A percentile compares a stretch with the other conserved stretches of the same genome.
phyloP scores from a whole-genome alignment of 1,140 invertebrate genomes.

The Panagrolaimus sp. region DNA sequence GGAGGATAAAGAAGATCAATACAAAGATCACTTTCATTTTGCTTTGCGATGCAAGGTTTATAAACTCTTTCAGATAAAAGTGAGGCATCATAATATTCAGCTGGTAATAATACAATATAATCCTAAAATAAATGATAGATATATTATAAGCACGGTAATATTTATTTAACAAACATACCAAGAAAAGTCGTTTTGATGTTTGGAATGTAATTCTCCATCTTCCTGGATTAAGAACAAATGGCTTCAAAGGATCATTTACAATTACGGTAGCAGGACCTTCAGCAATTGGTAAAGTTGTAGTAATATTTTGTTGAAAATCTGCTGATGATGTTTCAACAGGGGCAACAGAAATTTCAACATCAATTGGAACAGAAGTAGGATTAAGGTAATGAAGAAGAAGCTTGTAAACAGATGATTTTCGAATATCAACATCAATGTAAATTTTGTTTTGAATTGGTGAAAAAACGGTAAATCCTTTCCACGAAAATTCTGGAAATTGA shows the following conservation, averaged over 20 bases:
- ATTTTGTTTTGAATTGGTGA: constrained; percentile 80
- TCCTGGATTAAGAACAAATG: constrained; percentile 85
- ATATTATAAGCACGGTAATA: too few species aligned
- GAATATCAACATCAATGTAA: constrained; percentile 74
- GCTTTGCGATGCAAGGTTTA: constrained; percentile 69
- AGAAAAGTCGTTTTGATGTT: constrained; percentile 69
- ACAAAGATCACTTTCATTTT: constrained; percentile 28
- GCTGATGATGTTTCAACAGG: constrained; percentile 72
- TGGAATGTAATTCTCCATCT: constrained; percentile 77
- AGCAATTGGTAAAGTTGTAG: constrained; percentile 28
- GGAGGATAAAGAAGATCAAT: constrained; percentile 61
- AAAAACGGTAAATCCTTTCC: constrained; percentile 93
- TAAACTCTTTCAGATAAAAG: constrained; percentile 74
- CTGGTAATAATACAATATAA: constrained; percentile 88
- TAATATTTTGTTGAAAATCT: constrained; percentile 68
- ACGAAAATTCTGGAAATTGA: constrained; percentile 82
- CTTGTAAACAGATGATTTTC: constrained; percentile 82
- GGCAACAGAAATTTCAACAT: constrained; percentile 73
- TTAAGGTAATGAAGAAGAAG: constrained; percentile 85
- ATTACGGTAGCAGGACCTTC: constrained; percentile 45
- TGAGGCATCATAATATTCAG: constrained; percentile 87
- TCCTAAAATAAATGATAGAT: constrained; percentile 69
- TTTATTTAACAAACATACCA: too few species aligned
- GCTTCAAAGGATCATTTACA: constrained; percentile 56
- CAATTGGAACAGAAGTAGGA: constrained; percentile 70